Evolutionary conservation across 2,797 vertebrate species (phyloP).

Genomic region (Ctenochaetus hawaiiensis): DNA sequence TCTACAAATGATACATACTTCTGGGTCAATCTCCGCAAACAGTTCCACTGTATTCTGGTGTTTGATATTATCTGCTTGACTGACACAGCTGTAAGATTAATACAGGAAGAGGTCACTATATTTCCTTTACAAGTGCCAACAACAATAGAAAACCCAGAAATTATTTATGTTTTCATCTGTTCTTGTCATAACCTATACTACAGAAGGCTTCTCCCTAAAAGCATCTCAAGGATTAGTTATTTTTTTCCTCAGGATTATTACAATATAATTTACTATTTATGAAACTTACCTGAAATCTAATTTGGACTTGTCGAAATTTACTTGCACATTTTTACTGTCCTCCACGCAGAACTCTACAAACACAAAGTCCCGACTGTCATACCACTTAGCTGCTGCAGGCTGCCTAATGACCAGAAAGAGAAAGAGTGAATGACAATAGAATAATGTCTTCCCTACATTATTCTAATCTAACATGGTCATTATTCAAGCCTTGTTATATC

Average conservation of each 20-base stretch:
- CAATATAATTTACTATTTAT: not conserved
- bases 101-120: not conserved
- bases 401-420: conserved; percentile 85
- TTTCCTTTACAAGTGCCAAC: not conserved
- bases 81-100: conserved; percentile 79
- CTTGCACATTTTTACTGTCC: conserved; percentile 95
- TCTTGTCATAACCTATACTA: not conserved
- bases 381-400: conserved; percentile 96
- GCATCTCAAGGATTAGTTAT: not conserved
- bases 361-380: conserved; percentile 95
- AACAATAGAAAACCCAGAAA: not conserved
- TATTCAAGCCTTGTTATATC: not conserved
- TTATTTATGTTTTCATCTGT: not conserved
- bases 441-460: not conserved
- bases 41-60: conserved; percentile 85
- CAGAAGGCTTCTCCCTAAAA: not conserved
- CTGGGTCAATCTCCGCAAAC: conserved; percentile 83
- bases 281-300: conserved; percentile 90
- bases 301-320: conserved; percentile 93
- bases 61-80: conserved; percentile 81
- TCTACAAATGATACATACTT: conserved; percentile 70
- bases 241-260: not conserved
- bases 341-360: conserved; percentile 97
- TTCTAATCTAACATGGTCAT: not conserved
- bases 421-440: conserved; percentile 1